Conservation (phyloP, 2,797 vertebrate genomes). For the Denticeps clupeoides region DNA sequence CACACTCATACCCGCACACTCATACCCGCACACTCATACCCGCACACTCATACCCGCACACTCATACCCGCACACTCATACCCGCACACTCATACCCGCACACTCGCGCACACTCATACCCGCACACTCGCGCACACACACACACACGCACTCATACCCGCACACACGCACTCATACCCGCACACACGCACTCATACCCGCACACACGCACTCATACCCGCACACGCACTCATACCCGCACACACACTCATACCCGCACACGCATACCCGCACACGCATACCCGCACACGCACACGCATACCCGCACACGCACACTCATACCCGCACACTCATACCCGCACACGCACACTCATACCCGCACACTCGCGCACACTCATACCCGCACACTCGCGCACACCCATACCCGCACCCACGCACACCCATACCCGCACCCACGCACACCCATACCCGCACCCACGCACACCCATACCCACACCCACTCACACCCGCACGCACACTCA, state of each 20-base stretch:
- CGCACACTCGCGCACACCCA: background rate
- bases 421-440: background rate
- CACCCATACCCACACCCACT: background rate
- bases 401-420: background rate
- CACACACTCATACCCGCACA: background rate
- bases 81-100: background rate
- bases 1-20: background rate
- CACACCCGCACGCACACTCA: background rate
- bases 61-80: background rate
- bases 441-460: too few species aligned
- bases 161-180: background rate
- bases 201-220: background rate
- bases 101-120: background rate
- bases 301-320: background rate
- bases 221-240: too few species aligned
- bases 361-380: background rate
- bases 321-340: background rate
- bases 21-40: too few species aligned
- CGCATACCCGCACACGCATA: background rate
- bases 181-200: background rate
- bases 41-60: background rate
- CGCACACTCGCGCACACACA: too few species aligned
- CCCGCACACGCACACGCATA: too few species aligned
- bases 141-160: background rate
- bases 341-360: background rate